Base-by-base conservation (phyloP, 2,888 invertebrate genomes). In the Tinea semifulvella region DNA sequence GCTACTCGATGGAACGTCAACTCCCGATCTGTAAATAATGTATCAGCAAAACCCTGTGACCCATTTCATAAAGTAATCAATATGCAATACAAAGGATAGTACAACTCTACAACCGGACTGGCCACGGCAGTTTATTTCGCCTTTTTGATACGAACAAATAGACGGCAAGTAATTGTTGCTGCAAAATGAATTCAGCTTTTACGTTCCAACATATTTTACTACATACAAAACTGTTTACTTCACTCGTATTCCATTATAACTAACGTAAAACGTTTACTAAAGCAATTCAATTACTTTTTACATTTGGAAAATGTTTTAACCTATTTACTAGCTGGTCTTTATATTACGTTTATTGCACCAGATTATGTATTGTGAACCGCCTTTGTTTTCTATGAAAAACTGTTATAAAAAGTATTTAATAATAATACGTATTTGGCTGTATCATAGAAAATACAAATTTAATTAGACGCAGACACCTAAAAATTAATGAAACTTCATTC, bases 41-140 rank as follows among this genome's bases (percentile, higher is more conserved):
- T 54, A 60, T 55, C 51, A 46, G 50, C 51, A 56, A 52, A 54
- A 55, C 51, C 51, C 25, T 36, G 54, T 56, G 58, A 58, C 56
- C 55, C 54, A 53, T 52, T 50, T 54, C 50, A 50, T 42, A 42
- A 42, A 42, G 50, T 47, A 56, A 58, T 57, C 56, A 53, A 57
- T 56, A 58, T 50, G 49, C 43, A 44, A 28, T 13, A 20, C 35
- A 42, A 46, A 42, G 28, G 39, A 42, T 27, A 26, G 17, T 20
- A 40, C 40, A 11, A 39, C 20, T 19, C 11, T 22, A 22, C 40
- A 40, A 22, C 20, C 39, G 20, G 11, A 39, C n/a, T 40, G 20
- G 22, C 40, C 40, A 20, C 22, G 40, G 40, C 38, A n/a, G 18
- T 16, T 38, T 38, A 38, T 38, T 38, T 38, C 19, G 38, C 38